Evolutionary conservation across 2,113 vertebrate species (phyloP), one percentile per base, ranked within the genome.

Genomic region (Otis tarda): DNA sequence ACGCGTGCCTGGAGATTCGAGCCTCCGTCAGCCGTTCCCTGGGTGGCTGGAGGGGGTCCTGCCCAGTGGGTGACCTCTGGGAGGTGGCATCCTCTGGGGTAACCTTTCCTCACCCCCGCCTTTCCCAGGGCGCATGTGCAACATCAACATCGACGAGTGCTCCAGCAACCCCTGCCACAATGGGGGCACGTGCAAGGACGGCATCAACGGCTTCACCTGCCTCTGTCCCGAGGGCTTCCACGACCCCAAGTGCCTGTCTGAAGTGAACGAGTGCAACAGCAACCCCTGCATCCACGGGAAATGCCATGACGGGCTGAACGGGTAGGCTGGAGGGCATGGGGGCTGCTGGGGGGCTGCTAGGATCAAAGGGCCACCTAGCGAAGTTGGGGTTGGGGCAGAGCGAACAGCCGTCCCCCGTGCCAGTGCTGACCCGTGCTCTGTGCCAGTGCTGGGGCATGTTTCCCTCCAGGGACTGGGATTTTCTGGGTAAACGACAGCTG

Each of bases 241-340:
- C 0, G 99, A 98, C 47, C 97, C 98, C 97, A 99, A 98, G 57
- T 99, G 99, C 95, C 97, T 99, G 85, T 99, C 99, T 0, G 99
- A 99, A 98, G 99, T 99, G 91, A 99, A 99, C 0, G 99, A 99
- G 97, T 99, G 99, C 67, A 98, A 98, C 97, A 99, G 99, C 96
- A 98, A 99, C 97, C 99, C 99, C 76, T 99, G 99, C 84, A 98
- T 99, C 92, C 99, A 99, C 0, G 99, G 99, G 33, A 95, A 96
- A 49, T 99, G 99, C 95, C 98, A 98, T 1, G 99, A 99, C 8
- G 98, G 99, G 60, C 95, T 99, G 96, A 99, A 99, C 0, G 98
- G 99, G 99, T 99, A 97, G 78, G 98, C 47, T 53, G 52, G n/a
- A 57, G 64, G 63, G 21, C 5, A 7, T 0, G 0, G 60, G 65